Conservation (phyloP, 2,888 invertebrate genomes). For the Chaetogeoica ovagalla region DNA sequence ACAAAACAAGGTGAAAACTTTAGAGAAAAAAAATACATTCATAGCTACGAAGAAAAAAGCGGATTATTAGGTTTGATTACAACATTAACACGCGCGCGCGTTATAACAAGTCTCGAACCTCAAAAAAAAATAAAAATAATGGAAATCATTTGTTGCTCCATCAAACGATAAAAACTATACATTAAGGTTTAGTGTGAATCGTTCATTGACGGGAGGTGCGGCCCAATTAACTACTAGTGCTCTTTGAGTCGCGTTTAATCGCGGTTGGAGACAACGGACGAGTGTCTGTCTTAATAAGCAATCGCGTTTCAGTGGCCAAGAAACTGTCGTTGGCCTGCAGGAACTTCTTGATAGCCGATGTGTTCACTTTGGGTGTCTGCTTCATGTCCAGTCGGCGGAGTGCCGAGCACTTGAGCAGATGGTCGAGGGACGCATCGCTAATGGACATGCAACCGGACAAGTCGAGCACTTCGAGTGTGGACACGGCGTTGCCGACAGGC, state of each 20-base stretch:
- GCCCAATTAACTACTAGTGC: slow-evolving; percentile 2
- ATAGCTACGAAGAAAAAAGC: too few species aligned
- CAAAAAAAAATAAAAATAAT: too few species aligned
- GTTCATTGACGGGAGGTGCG: too few species aligned
- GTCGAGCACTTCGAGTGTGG: slow-evolving; percentile 73
- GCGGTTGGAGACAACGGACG: too few species aligned
- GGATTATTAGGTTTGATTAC: too few species aligned
- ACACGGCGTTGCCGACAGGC: slow-evolving; percentile 67
- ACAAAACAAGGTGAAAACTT: too few species aligned
- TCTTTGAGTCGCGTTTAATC: slow-evolving; percentile 10
- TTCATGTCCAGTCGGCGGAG: slow-evolving; percentile 75
- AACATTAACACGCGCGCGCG: too few species aligned
- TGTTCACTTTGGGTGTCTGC: slow-evolving; percentile 78
- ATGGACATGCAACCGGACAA: slow-evolving; percentile 80
- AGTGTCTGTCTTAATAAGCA: slow-evolving; percentile 12
- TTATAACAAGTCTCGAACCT: too few species aligned
- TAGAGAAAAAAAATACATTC: too few species aligned
- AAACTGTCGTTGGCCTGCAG: slow-evolving; percentile 60
- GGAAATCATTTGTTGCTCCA: too few species aligned
- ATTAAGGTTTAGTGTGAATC: too few species aligned
- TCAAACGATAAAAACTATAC: too few species aligned
- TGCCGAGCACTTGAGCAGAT: slow-evolving; percentile 69
- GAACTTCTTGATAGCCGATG: slow-evolving; percentile 80
- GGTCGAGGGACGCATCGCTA: slow-evolving; percentile 80
- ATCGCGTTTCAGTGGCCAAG: slow-evolving; percentile 24